Percentiles rank a stretch among this genome's conserved stretches.
phyloP scores from a whole-genome alignment of 2,888 invertebrate genomes.

The Gerris lacustris region DNA sequence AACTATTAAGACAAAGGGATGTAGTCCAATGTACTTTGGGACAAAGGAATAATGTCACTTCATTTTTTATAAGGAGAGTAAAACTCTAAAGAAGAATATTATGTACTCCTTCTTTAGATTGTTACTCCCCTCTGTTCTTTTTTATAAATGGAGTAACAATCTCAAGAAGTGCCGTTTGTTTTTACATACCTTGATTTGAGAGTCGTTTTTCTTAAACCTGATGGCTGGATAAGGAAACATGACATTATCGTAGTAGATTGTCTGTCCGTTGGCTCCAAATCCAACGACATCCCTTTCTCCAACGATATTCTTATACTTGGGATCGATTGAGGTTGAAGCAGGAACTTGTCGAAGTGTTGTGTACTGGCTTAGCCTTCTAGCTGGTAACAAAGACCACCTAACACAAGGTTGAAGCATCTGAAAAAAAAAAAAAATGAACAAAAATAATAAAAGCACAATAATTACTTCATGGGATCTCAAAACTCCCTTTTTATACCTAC shows the following conservation, averaged over 20 bases:
- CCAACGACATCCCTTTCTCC: conserved; percentile 77
- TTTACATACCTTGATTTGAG: conserved; percentile 28
- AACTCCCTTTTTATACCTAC: no score
- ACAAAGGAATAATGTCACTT: no score
- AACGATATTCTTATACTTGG: conserved; percentile 11
- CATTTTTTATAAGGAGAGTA: no score
- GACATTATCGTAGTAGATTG: conserved; percentile 59
- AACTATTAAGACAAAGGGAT: no score
- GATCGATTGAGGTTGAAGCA: neutral
- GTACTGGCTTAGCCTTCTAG: neutral
- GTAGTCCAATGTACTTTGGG: no score
- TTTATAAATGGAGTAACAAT: no score
- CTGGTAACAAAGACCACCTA: neutral
- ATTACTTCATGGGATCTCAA: neutral
- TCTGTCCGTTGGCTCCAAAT: conserved; percentile 66
- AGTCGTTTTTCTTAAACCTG: conserved; percentile 44
- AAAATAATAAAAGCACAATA: neutral
- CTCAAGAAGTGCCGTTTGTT: no score
- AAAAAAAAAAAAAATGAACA: neutral
- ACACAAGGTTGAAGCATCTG: neutral
- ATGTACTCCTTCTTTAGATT: no score
- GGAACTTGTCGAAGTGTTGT: neutral
- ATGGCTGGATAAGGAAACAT: conserved; percentile 81
- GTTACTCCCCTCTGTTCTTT: no score
- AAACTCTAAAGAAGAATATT: no score